Conservation (phyloP, 1,140 invertebrate genomes). For the Oedothorax gibbosus region DNA sequence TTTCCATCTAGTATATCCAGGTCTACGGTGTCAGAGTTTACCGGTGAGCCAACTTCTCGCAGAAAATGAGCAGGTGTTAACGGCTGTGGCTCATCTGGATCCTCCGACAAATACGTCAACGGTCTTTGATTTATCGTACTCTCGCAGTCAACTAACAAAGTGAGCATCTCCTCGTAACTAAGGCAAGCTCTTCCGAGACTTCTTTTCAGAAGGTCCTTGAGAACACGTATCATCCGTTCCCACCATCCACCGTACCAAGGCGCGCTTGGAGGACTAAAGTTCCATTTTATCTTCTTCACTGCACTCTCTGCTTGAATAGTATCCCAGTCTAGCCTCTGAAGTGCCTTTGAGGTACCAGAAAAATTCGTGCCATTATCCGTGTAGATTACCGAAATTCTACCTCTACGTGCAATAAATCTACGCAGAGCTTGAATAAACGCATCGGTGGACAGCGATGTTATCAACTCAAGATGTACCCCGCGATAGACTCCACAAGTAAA, state of each 20-base stretch:
- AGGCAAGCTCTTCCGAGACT: neutral
- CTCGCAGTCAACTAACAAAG: neutral
- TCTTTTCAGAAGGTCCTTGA: constrained; percentile 33
- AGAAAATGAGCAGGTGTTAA: neutral
- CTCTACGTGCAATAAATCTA: constrained; percentile 67
- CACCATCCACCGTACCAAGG: constrained; percentile 25
- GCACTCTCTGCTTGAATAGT: constrained; percentile 15
- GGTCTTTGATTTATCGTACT: constrained; percentile 5
- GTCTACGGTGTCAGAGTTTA: neutral
- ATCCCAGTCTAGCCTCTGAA: constrained; percentile 24
- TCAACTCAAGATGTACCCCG: constrained; percentile 66
- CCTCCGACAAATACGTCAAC: neutral
- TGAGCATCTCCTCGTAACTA: constrained; percentile 19
- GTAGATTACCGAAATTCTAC: constrained; percentile 64
- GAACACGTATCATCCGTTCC: constrained; percentile 10
- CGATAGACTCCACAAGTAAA: constrained; percentile 31
- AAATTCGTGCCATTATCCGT: constrained; percentile 69
- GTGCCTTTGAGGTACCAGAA: constrained; percentile 61
- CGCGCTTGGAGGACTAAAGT: constrained; percentile 3
- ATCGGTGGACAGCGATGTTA: constrained; percentile 66
- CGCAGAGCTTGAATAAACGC: constrained; percentile 67
- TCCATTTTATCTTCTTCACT: constrained; percentile 11
- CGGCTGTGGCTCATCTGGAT: constrained; percentile 1
- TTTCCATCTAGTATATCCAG: constrained; percentile 27
- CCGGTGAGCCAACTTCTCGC: neutral